Evolutionary conservation across 2,888 invertebrate species (phyloP), one percentile per base, ranked within the genome.

Genomic region (Oscheius sp.): DNA sequence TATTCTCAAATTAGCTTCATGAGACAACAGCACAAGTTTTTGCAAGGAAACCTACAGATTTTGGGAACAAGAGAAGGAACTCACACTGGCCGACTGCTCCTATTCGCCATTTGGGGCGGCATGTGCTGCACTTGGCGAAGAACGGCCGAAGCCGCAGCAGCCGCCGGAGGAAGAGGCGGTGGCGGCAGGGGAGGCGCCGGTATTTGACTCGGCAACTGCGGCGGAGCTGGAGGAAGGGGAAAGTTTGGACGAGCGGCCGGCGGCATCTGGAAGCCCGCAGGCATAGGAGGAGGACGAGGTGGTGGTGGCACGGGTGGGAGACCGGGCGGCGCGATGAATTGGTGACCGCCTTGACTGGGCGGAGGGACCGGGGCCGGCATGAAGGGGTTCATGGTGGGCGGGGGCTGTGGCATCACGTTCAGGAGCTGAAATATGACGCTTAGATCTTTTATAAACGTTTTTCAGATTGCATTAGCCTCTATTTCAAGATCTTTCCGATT

Each of bases 231-330:
- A 9, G 60, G 32, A 11, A 9, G 60, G 0, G 59, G 59, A 59
- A 32, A 11, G 3, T 4, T 32, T 53, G 55, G 53, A 55, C 55
- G 68, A 53, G 68, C 55, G 2, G 65, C n/a, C n/a, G 65, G 33
- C 11, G 65, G 65, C 11, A 50, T 65, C 50, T 47, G 50, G 11
- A 29, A 48, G 42, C 29, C 35, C 53, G 53, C 3, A 2, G 37
- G 10, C n/a, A 37, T 35, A 4, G 60, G 35, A 35, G 65, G 48
- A 29, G 50, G 29, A 21, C 29, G 33, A 10, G 51, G 29, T 1
- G 65, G 65, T 4, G 50, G 50, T 3, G 65, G 65, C 65, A 65
- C 33, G 11, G 68, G 35, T 47, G 57, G 70, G 48, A 58, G 32
- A n/a, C n/a, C 35, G 59, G 21, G 21, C 21, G 21, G 21, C 21